Base-by-base conservation (phyloP, 2,113 vertebrate genomes). In the Clupea harengus region DNA sequence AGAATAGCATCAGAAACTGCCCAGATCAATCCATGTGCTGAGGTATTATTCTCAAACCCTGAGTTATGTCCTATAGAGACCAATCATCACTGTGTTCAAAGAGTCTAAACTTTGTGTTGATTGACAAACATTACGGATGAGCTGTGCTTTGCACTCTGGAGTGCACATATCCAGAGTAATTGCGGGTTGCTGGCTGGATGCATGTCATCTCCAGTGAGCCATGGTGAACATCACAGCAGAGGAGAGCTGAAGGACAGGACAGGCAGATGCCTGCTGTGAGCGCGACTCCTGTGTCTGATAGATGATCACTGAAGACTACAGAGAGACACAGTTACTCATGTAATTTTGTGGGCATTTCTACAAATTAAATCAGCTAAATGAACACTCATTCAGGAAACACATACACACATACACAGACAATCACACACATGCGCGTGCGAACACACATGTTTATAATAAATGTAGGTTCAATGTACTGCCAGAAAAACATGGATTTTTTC, bases 201-300 rank as follows among this genome's bases (percentile, higher is more conserved):
- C 13, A 78, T 78, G 72, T 78, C 72, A 78, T 3, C 72, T 32
- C 25, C 72, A 78, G 11, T 78, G 72, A 78, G 72, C 72, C 72
- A 78, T 78, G 32, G 72, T 15, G 72, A 32, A 78, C 72, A 78
- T 44, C 72, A 39, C 11, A 78, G 72, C 28, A 39, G 72, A 78
- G 28, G 28, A 17, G 72, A 32, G 72, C 72, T 78, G 72, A 78
- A 78, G 72, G 72, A 78, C 72, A 44, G 39, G 39, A 39, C 32
- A 13, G 25, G 64, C 64, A 11, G 7, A 17, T 78, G 32, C 72
- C 13, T 15, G 2, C 13, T 39, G n/a, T 67, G 64, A 10, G 64
- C 25, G 64, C 64, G 28, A 8, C 64, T 72, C n/a, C 64, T 32
- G 64, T 32, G 64, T 72, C n/a, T 72, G 64, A 10, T 72, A 28